phyloP scores from a whole-genome alignment of 2,888 invertebrate genomes.

The Diplolepis rosae region DNA sequence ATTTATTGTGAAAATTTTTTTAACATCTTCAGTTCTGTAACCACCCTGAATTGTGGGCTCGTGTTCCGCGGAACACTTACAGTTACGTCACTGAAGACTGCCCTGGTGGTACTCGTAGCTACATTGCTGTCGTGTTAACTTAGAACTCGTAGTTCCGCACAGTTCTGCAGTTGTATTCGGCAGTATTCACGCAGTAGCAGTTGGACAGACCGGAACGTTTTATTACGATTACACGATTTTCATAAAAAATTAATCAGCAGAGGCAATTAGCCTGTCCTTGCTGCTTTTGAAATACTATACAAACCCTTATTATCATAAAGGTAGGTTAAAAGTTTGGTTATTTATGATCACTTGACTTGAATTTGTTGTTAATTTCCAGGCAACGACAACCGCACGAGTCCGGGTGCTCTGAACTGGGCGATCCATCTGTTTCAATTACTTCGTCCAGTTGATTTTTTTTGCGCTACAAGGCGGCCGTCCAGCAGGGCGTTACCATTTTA shows the following conservation, averaged over 20 bases:
- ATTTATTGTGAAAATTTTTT: too few species aligned
- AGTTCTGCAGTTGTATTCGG: background rate
- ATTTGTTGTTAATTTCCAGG: background rate
- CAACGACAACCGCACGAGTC: slow-evolving; percentile 27
- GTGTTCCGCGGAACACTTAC: too few species aligned
- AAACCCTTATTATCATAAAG: background rate
- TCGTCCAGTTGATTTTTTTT: slow-evolving; percentile 65
- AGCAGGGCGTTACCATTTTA: slow-evolving; percentile 93
- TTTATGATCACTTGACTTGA: background rate
- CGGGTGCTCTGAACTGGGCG: slow-evolving; percentile 63
- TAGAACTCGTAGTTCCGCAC: background rate
- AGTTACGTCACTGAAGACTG: too few species aligned
- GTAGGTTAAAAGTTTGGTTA: background rate
- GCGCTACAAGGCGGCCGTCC: slow-evolving; percentile 79
- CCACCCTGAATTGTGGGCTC: too few species aligned
- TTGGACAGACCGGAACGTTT: background rate
- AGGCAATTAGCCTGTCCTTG: background rate
- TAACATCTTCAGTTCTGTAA: too few species aligned
- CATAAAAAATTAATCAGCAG: background rate
- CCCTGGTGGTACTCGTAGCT: too few species aligned
- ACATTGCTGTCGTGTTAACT: too few species aligned
- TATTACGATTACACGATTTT: background rate
- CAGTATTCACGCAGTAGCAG: slow-evolving; percentile 1
- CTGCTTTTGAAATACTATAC: background rate
- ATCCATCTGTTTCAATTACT: slow-evolving; percentile 67